Conservation (phyloP, 2,113 vertebrate species). For the Rynchops niger region DNA sequence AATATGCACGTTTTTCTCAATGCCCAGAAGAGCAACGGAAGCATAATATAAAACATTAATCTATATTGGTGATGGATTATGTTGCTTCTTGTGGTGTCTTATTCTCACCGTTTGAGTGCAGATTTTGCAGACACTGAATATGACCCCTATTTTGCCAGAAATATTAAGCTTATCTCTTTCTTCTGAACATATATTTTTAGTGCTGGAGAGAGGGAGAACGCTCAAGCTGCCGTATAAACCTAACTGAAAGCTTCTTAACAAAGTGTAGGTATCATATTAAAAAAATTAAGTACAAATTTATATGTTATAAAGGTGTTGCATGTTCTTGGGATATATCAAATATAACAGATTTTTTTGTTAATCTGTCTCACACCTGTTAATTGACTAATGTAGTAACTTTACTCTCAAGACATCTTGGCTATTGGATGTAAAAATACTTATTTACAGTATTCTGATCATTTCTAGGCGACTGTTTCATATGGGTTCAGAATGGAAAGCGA, state of each 20-base stretch:
- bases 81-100: background rate
- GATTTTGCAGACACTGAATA: background rate
- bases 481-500: background rate
- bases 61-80: background rate
- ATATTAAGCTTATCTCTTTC: background rate
- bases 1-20: background rate
- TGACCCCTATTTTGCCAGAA: background rate
- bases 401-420: background rate
- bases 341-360: background rate
- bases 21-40: background rate
- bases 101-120: background rate
- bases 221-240: background rate
- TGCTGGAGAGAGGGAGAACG: background rate
- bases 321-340: background rate
- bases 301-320: background rate
- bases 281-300: background rate
- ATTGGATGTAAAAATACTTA: background rate
- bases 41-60: background rate
- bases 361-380: background rate
- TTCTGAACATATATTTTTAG: background rate
- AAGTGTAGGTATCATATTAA: background rate
- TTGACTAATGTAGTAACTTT: background rate
- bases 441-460: background rate
- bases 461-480: background rate
- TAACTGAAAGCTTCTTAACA: background rate